A percentile compares a stretch with the other conserved stretches of the same genome.
Evolutionary conservation across 2,113 vertebrate genomes (phyloP).

Genomic region (Mustelus asterias): DNA sequence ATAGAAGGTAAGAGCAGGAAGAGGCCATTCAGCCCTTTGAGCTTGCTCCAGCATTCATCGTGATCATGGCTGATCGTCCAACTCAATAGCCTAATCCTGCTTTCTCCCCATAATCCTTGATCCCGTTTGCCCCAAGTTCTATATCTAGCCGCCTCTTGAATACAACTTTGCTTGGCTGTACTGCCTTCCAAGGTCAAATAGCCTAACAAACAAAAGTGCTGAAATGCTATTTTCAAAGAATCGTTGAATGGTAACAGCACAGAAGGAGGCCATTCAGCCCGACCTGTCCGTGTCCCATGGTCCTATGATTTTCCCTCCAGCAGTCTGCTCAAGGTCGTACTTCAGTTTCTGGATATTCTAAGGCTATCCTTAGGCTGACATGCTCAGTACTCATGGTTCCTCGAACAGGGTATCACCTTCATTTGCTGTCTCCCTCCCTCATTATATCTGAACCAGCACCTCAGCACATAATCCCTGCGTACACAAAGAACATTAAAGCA

Average conservation of each 20-base stretch:
- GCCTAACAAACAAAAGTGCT: neutral
- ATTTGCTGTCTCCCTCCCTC: neutral
- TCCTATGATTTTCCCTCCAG: neutral
- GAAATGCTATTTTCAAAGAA: neutral
- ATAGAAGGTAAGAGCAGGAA: too few species aligned
- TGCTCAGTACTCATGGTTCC: neutral
- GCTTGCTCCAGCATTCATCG: too few species aligned
- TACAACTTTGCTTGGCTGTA: neutral
- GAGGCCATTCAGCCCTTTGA: too few species aligned
- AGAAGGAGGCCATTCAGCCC: neutral
- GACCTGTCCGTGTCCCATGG: too few species aligned
- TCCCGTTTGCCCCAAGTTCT: too few species aligned
- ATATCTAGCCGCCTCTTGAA: neutral
- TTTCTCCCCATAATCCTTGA: too few species aligned
- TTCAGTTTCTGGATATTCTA: neutral
- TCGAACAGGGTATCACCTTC: neutral
- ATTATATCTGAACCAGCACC: neutral
- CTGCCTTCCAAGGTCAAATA: neutral
- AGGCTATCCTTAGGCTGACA: neutral
- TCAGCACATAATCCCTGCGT: neutral
- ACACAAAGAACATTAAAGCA: neutral
- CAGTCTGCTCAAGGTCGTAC: neutral
- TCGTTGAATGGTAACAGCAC: neutral
- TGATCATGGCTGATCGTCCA: too few species aligned
- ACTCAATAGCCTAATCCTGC: too few species aligned